Evolutionary conservation across 2,888 invertebrate species (phyloP), one percentile per base, ranked within the genome.

Genomic region (Andrena dorsata): DNA sequence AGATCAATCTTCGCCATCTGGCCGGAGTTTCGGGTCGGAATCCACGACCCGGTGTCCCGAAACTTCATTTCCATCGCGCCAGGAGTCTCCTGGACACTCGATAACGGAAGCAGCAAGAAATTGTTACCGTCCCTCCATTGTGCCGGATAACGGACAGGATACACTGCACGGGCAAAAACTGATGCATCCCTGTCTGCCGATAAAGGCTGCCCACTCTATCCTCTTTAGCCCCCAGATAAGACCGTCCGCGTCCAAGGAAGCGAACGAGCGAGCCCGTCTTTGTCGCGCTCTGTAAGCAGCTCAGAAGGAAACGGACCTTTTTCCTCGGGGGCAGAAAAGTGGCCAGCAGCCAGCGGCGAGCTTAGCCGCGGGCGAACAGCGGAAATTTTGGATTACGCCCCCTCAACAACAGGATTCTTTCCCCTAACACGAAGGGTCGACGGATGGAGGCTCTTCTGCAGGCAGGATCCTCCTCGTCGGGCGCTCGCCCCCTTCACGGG

Each of bases 81-180:
- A 68, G 47, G 13, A 23, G 30, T 30, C 51, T 20, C 10, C n/a
- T 10, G 35, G 41, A 20, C 32, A 60, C 51, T 77, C 65, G 61
- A 71, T 80, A 66, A 61, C 70, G 16, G 71, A 32, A 49, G 56
- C 64, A 20, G 28, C 65, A 80, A 80, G 72, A 80, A 80, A 80
- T 66, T 60, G 66, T 77, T 65, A 47, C 74, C 56, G 69, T 60
- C 70, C 23, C 10, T 80, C 65, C 61, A 75, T 64, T 56, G 61
- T 69, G 56, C 49, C 20, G 30, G 23, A 70, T 49, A 53, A 49
- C 28, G 49, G 65, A 60, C 28, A 60, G 80, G 78, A 81, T 86
- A 83, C 86, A 86, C 82, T 80, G 75, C 60, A 41, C 58, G 60
- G 71, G 82, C 82, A 89, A 89, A 87, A 89, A 86, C 83, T 86